A percentile compares a stretch with the other conserved stretches of the same genome.
Evolutionary conservation across 2,113 vertebrate genomes (phyloP).

Genomic region (Amia ocellicauda): DNA sequence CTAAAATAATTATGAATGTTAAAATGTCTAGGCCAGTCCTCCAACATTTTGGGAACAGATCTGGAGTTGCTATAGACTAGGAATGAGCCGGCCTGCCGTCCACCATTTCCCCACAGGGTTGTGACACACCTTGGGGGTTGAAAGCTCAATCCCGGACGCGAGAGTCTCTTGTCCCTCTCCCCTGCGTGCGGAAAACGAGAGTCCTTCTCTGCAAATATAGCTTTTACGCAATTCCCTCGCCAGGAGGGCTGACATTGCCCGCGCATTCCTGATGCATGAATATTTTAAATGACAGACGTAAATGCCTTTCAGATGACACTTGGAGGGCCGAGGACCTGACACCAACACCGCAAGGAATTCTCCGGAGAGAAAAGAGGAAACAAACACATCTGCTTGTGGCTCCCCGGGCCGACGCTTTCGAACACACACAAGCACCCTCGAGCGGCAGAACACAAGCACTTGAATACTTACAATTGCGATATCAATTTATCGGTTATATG

Average conservation of each 20-base stretch:
- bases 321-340: background rate
- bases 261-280: background rate
- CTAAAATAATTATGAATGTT: too few species aligned
- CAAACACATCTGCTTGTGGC: background rate
- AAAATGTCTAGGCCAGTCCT: too few species aligned
- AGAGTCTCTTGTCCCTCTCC: too few species aligned
- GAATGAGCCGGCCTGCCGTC: too few species aligned
- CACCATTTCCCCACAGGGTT: too few species aligned
- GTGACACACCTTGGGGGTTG: too few species aligned
- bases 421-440: background rate
- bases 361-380: background rate
- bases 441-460: background rate
- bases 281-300: background rate
- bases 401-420: background rate
- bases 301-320: slow-evolving; percentile 2
- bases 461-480: background rate
- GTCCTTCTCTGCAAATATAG: too few species aligned
- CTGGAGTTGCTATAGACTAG: too few species aligned
- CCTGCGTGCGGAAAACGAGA: too few species aligned
- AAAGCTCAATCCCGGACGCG: too few species aligned
- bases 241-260: background rate
- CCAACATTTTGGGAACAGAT: too few species aligned
- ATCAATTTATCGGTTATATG: too few species aligned
- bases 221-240: background rate
- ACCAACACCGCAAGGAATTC: background rate